Evolutionary conservation across 2,888 invertebrate species (phyloP).

Genomic region (Miltochrista miniata): DNA sequence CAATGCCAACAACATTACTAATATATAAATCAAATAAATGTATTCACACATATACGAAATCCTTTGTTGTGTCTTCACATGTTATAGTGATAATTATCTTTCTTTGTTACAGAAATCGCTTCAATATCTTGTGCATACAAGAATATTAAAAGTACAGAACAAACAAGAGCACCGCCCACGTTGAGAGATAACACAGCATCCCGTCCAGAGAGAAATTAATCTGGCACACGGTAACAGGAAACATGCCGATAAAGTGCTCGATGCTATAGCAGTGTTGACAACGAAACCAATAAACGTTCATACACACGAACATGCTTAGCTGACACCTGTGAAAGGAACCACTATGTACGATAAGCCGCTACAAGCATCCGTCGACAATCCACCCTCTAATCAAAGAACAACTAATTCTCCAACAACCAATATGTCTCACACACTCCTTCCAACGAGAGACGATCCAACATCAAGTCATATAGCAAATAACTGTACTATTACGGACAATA

Average conservation of each 20-base stretch:
- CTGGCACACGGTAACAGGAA: slow-evolving; percentile 74
- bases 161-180: slow-evolving; percentile 73
- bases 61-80: slow-evolving; percentile 44
- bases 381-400: slow-evolving; percentile 17
- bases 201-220: slow-evolving; percentile 76
- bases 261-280: slow-evolving; percentile 43
- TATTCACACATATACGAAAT: slow-evolving; percentile 14
- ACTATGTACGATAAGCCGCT: slow-evolving; percentile 29
- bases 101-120: slow-evolving; percentile 79
- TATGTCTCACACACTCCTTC: slow-evolving; percentile 20
- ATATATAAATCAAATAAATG: slow-evolving; percentile 19
- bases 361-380: slow-evolving; percentile 24
- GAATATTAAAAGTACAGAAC: slow-evolving; percentile 73
- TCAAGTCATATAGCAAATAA: slow-evolving; percentile 45
- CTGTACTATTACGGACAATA: slow-evolving; percentile 51
- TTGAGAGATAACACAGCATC: slow-evolving; percentile 69
- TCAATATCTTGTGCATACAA: slow-evolving; percentile 76
- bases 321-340: slow-evolving; percentile 55
- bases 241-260: slow-evolving; percentile 62
- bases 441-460: slow-evolving; percentile 24
- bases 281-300: slow-evolving; percentile 33
- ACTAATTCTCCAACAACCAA: slow-evolving; percentile 18
- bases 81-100: slow-evolving; percentile 45
- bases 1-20: slow-evolving; percentile 25
- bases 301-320: slow-evolving; percentile 63